Conservation (phyloP, 2,113 vertebrate species). For the Lota lota region DNA sequence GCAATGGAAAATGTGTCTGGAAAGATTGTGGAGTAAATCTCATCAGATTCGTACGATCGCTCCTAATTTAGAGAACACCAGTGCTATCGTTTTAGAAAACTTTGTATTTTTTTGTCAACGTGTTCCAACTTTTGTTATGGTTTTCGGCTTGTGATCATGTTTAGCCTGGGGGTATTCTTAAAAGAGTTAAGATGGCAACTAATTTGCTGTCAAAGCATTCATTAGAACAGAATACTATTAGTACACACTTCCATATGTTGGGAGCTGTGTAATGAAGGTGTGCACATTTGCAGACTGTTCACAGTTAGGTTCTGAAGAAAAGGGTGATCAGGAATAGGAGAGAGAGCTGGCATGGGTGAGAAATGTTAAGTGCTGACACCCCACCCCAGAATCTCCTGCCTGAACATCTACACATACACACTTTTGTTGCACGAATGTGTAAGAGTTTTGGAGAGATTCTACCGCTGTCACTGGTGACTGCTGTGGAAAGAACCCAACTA, state of each 20-base stretch:
- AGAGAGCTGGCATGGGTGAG: conserved; percentile 50
- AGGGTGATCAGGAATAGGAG: conserved; percentile 31
- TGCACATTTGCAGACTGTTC: conserved; percentile 7
- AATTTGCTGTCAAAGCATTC: not conserved
- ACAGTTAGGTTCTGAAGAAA: conserved; percentile 20
- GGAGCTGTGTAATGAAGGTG: conserved; percentile 4
- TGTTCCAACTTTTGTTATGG: too few species aligned
- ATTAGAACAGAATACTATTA: conserved; percentile 2
- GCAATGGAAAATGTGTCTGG: too few species aligned
- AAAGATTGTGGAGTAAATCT: too few species aligned
- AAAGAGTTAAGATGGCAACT: conserved; percentile 13
- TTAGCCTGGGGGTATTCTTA: too few species aligned
- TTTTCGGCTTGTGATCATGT: too few species aligned
- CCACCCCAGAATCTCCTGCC: conserved; percentile 41
- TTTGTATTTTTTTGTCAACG: too few species aligned
- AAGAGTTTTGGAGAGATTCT: conserved; percentile 63
- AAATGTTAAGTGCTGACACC: conserved; percentile 56
- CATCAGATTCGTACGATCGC: too few species aligned
- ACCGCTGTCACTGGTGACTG: conserved; percentile 78
- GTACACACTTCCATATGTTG: not conserved
- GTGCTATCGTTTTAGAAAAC: too few species aligned
- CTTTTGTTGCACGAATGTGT: conserved; percentile 32
- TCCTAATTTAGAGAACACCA: too few species aligned
- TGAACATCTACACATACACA: conserved; percentile 24
- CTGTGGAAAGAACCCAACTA: conserved; percentile 74